Base-by-base conservation (phyloP, 2,888 invertebrate species). In the Synanthedon tipuliformis region DNA sequence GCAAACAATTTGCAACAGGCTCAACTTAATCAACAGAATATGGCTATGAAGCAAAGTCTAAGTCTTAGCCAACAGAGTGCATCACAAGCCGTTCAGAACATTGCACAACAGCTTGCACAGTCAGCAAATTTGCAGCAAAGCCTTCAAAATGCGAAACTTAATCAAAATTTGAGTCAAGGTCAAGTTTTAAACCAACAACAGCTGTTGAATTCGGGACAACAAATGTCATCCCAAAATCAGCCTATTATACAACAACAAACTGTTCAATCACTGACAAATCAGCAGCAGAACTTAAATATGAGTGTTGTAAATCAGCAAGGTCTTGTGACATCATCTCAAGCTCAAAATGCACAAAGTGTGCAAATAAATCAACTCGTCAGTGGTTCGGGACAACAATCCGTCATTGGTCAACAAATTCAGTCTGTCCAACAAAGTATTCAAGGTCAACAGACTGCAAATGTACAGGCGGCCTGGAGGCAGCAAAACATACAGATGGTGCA, bases 401-500 rank as follows among this genome's bases (percentile, higher is more conserved):
- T 83, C 1, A 66, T 85, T 18, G 73, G 80, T 3, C 90, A 89
- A 60, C 89, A 90, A 56, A 83, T 88, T 54, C 88, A 89, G 54
- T 73, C 81, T 13, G 86, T 87, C 8, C 88, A 89, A 57, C 75
- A 88, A 73, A 72, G 79, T 56, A 73, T 85, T 63, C 76, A 89
- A 73, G 67, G 67, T 12, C 79, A 86, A 54, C 87, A 86, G 58
- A 66, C 69, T 52, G 56, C 71, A 7, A 80, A 76, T 68, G 71
- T 80, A 1, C 88, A 86, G 59, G 74, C 76, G 0, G 67, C 81
- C 11, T 88, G 88, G 82, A 73, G 89, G 34, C 89, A 88, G 54
- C 89, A 88, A 56, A 87, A 84, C 54, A 81, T 88, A 53, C 88
- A 88, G 61, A 83, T 86, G 84, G 84, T 87, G 2, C 88, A 88